A percentile compares a stretch with the other conserved stretches of the same genome.
phyloP scores from a whole-genome alignment of 1,140 invertebrate species.

The Saccostrea glomerata region DNA sequence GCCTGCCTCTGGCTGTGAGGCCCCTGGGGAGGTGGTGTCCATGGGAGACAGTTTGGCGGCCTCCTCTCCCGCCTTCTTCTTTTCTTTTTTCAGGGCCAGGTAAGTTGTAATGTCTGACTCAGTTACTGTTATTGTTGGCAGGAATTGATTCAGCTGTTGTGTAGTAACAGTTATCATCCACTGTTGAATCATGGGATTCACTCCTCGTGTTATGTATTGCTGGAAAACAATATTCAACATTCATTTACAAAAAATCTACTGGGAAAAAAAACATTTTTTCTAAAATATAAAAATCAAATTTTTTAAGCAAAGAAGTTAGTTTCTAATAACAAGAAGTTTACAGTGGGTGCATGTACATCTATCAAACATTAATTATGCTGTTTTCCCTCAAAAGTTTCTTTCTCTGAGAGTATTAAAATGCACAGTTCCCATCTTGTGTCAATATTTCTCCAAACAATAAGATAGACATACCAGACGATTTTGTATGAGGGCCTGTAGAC shows the following conservation, averaged over 20 bases:
- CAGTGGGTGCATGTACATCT: too few species aligned
- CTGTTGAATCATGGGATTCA: slow-evolving; percentile 73
- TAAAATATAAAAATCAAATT: too few species aligned
- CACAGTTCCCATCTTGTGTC: too few species aligned
- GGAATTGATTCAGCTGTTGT: slow-evolving; percentile 69
- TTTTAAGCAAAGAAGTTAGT: too few species aligned
- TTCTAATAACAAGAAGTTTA: too few species aligned
- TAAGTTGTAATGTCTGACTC: slow-evolving; percentile 67
- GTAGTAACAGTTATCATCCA: slow-evolving; percentile 72
- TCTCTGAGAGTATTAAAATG: too few species aligned
- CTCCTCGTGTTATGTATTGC: slow-evolving; percentile 67
- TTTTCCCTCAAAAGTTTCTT: too few species aligned
- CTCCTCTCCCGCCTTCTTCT: slow-evolving; percentile 33
- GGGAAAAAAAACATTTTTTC: too few species aligned
- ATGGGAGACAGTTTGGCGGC: slow-evolving; percentile 42
- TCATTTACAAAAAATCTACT: too few species aligned
- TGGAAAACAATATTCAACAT: slow-evolving; percentile 45
- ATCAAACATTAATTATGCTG: too few species aligned
- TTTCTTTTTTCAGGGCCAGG: slow-evolving; percentile 53
- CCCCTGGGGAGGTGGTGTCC: slow-evolving; percentile 50
- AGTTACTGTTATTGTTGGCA: slow-evolving; percentile 64
- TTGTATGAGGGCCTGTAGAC: slow-evolving; percentile 75
- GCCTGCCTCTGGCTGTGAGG: slow-evolving; percentile 33
- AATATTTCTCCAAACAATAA: background rate
- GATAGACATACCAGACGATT: slow-evolving; percentile 75